Base-by-base conservation (phyloP, 30 jellyfish, hydroid and myxozoan genomes). In the Hydractinia echinata region DNA sequence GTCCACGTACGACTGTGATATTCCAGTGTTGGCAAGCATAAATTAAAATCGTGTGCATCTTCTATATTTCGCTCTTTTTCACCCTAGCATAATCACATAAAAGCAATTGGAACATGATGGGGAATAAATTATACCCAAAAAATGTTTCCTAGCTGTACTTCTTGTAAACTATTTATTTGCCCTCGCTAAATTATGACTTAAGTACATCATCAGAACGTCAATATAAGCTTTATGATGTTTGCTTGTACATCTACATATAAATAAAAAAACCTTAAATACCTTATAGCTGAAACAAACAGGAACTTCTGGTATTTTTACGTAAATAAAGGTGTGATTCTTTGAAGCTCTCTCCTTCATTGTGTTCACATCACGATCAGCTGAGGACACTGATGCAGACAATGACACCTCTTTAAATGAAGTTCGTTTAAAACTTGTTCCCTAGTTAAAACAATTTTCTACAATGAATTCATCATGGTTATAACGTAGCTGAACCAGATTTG, bases 1-100 rank as follows among this genome's bases (percentile, higher is more conserved):
- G 97, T 91, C 97, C 97, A 91, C 6, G 96, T 91, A n/a, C 93
- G 87, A 66, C 85, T 91, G 81, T 91, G 97, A 66, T 91, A 91
- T 67, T 91, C 97, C 58, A 91, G 85, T 14, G 97, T 91, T 21
- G 97, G 97, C 68, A 86, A 58, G 61, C 96, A 83, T 70, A 91
- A 85, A 64, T 82, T 91, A 79, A 91, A 91, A 67, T 91, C 96
- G 61, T 86, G 92, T 8, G 97, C 97, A 83, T 91, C 97, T 61
- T 86, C 96, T 61, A 91, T 91, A 72, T 86, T 91, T 44, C 96
- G 76, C 9, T 91, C 97, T 83, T 91, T 91, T 68, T 91, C 97
- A 4, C 97, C 97, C 97, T 91, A 69, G 53, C 20, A 61, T 4
- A 44, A 13, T n/a, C 18, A 13, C 18, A 7, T 64, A 64, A 64